These are phyloP conservation scores for Oxygymnocypris stewartii DNA, from an alignment of 2,113 vertebrate genomes.

Conservation along the genomic window DNA sequence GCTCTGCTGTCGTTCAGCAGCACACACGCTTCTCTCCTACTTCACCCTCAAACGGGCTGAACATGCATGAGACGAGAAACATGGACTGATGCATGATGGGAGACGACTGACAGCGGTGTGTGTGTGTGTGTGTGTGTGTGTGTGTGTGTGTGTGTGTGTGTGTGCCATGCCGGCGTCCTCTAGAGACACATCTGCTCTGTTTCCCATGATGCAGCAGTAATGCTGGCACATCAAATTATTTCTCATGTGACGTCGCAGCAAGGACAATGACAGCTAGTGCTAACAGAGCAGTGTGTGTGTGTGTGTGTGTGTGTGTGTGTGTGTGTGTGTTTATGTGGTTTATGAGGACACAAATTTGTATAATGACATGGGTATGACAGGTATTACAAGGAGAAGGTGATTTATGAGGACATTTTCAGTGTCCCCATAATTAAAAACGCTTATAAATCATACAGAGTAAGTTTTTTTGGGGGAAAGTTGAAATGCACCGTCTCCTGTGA, in stretches of 20 bases:
- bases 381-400: no score
- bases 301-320: no score
- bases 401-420: no score
- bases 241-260: not conserved
- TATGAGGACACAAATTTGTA: no score
- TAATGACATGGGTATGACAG: no score
- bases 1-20: not conserved
- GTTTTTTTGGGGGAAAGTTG: no score
- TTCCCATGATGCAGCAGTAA: constrained; percentile 14
- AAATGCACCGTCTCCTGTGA: no score
- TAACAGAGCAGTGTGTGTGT: not conserved
- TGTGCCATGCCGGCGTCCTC: not conserved
- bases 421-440: no score
- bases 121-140: not conserved
- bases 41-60: not conserved
- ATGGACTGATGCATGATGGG: not conserved
- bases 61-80: not conserved
- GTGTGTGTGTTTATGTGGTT: no score
- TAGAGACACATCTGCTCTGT: not conserved
- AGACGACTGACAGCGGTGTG: not conserved
- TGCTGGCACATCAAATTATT: not conserved
- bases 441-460: no score
- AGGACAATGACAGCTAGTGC: not conserved
- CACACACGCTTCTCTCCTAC: not conserved
- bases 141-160: not conserved